Evolutionary conservation across 2,113 vertebrate genomes (phyloP).

Genomic region (Chlorodrepanis virens): DNA sequence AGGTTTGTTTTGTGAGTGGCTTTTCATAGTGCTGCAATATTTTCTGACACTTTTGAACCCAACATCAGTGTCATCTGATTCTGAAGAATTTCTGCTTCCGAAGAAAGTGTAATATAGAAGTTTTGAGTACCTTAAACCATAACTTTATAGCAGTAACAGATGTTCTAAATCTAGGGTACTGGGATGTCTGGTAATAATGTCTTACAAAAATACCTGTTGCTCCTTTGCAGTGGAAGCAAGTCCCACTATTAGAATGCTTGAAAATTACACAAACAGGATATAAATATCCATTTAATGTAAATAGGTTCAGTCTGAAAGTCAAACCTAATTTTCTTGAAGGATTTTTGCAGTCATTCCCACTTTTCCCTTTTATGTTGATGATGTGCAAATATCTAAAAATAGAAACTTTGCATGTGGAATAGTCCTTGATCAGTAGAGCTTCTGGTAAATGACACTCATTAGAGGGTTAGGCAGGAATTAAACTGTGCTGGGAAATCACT

Average conservation of each 20-base stretch:
- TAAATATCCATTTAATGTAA: neutral
- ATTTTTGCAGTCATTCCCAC: neutral
- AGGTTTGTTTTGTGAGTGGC: neutral
- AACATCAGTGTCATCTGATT: neutral
- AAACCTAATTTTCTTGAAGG: neutral
- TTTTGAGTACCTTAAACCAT: neutral
- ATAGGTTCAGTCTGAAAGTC: neutral
- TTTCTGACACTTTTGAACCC: neutral
- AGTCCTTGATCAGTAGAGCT: constrained; percentile 10
- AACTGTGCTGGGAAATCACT: constrained; percentile 25
- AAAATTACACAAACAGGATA: neutral
- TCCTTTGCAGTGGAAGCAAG: neutral
- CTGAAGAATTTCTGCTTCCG: neutral
- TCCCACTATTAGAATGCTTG: neutral
- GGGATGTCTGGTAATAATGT: neutral
- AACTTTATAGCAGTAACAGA: neutral
- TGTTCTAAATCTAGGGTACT: neutral
- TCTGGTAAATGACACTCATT: constrained; percentile 11
- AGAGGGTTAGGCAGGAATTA: constrained; percentile 20
- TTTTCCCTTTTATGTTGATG: neutral
- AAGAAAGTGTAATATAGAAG: neutral
- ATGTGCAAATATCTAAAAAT: neutral
- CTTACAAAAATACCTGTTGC: constrained; percentile 27
- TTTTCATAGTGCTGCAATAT: neutral
- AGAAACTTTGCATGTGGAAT: neutral